These are phyloP conservation scores for Podotricha telesiphe DNA, from an alignment of 2,888 invertebrate genomes.

Conservation along the genomic window DNA sequence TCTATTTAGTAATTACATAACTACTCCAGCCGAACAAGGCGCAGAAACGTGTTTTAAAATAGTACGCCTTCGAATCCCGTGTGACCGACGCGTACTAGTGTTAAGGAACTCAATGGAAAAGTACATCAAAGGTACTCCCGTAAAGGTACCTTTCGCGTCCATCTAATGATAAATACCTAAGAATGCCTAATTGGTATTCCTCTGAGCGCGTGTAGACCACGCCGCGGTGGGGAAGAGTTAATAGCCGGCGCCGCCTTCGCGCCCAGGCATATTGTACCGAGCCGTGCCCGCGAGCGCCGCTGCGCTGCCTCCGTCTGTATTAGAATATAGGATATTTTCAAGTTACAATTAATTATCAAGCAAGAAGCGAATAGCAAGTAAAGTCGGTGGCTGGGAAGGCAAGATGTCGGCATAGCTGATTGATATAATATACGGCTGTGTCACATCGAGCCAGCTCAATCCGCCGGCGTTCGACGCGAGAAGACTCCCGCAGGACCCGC, in stretches of 20 bases:
- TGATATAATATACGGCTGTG: conserved; percentile 89
- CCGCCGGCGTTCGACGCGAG: conserved; percentile 78
- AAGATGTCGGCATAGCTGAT: conserved; percentile 96
- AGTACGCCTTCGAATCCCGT: conserved; percentile 34
- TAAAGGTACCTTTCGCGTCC: conserved; percentile 49
- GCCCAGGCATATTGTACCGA: conserved; percentile 82
- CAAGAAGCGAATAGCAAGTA: conserved; percentile 52
- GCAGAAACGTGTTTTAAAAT: conserved; percentile 31
- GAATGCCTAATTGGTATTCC: conserved; percentile 82
- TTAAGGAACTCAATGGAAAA: conserved; percentile 49
- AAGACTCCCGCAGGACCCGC: conserved; percentile 61
- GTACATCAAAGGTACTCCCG: conserved; percentile 46
- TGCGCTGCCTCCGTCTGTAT: conserved; percentile 70
- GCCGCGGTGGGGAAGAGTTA: conserved; percentile 84
- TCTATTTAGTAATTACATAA: conserved; percentile 35
- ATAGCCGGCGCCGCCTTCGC: conserved; percentile 83
- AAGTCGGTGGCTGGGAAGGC: conserved; percentile 87
- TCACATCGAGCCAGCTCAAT: conserved; percentile 91
- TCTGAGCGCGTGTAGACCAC: conserved; percentile 80
- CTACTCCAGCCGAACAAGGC: conserved; percentile 6
- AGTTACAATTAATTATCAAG: conserved; percentile 62
- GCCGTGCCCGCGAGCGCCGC: conserved; percentile 76
- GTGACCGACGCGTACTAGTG: conserved; percentile 41
- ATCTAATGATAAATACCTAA: conserved; percentile 63
- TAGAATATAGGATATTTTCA: conserved; percentile 53